A percentile compares a stretch with the other conserved stretches of the same genome.
Evolutionary conservation across 2,797 vertebrate genomes (phyloP).

Genomic region (Lutjanus campechanus): DNA sequence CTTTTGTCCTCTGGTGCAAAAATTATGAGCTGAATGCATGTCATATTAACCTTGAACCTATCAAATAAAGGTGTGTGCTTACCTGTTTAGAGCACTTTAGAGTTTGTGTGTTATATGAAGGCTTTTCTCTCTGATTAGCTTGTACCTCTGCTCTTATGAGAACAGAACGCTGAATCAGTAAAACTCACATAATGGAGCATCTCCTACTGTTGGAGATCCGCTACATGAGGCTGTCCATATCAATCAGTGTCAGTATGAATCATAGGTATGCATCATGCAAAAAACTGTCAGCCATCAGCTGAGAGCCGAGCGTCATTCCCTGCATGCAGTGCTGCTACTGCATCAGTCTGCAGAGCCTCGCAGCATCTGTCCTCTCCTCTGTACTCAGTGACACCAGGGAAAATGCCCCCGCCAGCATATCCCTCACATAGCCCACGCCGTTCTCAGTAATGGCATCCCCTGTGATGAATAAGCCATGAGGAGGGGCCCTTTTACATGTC

Average conservation of each 20-base stretch:
- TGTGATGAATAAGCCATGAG: constrained; percentile 87
- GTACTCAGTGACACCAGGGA: constrained; percentile 74
- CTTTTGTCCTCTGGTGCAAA: constrained; percentile 36
- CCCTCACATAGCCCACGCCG: constrained; percentile 67
- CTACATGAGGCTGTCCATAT: constrained; percentile 25
- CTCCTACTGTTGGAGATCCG: constrained; percentile 40
- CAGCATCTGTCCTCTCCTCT: constrained; percentile 68
- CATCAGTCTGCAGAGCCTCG: constrained; percentile 53
- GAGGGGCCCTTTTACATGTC: constrained; percentile 83
- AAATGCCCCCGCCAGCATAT: constrained; percentile 79
- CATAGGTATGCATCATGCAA: constrained; percentile 30
- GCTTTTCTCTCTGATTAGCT: constrained; percentile 33
- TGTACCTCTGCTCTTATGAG: constrained; percentile 26
- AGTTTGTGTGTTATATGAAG: constrained; percentile 26
- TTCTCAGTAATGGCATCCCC: constrained; percentile 84
- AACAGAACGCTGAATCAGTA: constrained; percentile 64
- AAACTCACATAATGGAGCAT: constrained; percentile 31
- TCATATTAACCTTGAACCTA: constrained; percentile 40
- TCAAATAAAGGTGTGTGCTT: constrained; percentile 18
- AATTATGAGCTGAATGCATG: constrained; percentile 24
- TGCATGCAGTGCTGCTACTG: constrained; percentile 72
- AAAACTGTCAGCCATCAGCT: constrained; percentile 41
- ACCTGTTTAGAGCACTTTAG: constrained; percentile 25
- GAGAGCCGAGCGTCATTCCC: constrained; percentile 31
- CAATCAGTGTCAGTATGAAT: constrained; percentile 32